phyloP scores from a whole-genome alignment of 1,140 invertebrate genomes.

The Ips typographus region DNA sequence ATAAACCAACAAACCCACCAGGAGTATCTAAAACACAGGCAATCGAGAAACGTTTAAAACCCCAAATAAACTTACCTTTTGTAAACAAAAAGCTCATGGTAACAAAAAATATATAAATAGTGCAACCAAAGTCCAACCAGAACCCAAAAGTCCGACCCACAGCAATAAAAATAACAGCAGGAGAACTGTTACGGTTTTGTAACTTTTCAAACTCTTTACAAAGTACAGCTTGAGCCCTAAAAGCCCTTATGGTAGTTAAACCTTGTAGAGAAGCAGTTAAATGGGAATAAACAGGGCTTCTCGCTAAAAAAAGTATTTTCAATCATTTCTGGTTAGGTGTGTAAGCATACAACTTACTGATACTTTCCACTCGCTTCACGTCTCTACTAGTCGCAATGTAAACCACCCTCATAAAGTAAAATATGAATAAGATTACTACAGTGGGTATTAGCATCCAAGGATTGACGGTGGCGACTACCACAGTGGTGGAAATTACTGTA shows the following conservation, averaged over 20 bases:
- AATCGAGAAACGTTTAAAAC: background rate
- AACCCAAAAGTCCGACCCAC: constrained; percentile 62
- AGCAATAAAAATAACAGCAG: constrained; percentile 66
- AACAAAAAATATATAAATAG: constrained; percentile 62
- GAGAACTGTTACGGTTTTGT: constrained; percentile 61
- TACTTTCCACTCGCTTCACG: constrained; percentile 81
- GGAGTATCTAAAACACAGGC: constrained; percentile 48
- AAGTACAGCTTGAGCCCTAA: constrained; percentile 65
- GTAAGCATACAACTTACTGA: constrained; percentile 61
- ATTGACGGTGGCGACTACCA: constrained; percentile 57
- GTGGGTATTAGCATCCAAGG: constrained; percentile 74
- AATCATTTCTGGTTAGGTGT: constrained; percentile 5
- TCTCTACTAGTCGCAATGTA: constrained; percentile 79
- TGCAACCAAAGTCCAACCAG: constrained; percentile 68
- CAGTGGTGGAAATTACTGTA: constrained; percentile 29
- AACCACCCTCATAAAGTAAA: constrained; percentile 67
- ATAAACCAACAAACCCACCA: constrained; percentile 59
- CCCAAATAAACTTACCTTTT: constrained; percentile 3
- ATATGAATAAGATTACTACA: constrained; percentile 61
- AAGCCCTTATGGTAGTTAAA: constrained; percentile 77
- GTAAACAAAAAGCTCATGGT: constrained; percentile 59
- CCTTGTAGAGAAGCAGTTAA: constrained; percentile 77
- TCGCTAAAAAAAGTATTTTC: constrained; percentile 53
- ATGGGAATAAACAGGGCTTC: constrained; percentile 82
- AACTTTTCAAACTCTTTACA: constrained; percentile 68